Base-by-base conservation (phyloP, 2,888 invertebrate genomes). In the Drosophila ezoana region DNA sequence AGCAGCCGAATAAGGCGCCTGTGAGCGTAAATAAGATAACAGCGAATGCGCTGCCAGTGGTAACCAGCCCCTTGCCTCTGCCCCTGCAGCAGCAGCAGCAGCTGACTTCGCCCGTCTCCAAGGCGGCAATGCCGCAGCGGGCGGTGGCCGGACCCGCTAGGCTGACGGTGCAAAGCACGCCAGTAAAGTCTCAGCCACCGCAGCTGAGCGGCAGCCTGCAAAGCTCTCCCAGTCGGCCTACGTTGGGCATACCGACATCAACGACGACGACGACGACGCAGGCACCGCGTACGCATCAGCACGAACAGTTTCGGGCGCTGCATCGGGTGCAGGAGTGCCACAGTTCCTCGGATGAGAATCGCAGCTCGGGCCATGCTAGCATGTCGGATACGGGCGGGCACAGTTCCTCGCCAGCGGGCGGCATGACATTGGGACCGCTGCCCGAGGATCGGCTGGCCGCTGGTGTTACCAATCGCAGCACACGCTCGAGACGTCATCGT, bases 351-450 rank as follows among this genome's bases (percentile, higher is more conserved):
- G 97, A 97, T 89, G 97, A 97, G 92, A 97, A 97, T 92, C 93
- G 97, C 37, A 97, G 97, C n/a, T 97, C 97, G 1, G 97, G 97
- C 0, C 97, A 97, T 92, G 97, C 97, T 8, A 97, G 97, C 85
- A 97, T 97, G 97, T 97, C 97, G n/a, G 97, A 97, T 91, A 96
- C 96, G 54, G 96, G 97, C 3, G 95, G 95, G 23, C 94, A 94
- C 64, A 94, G 94, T 79, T 94, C 94, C 45, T 94, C 94, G 5
- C 93, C 94, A 33, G 92, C 92, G 0, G 93, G 93, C 38, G 92
- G 93, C 35, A 92, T 64, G 76, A 91, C 92, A 51, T 64, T 93
- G 88, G 90, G 94, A 80, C 92, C 93, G 86, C 80, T 94, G 92
- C 86, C 93, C 58, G 92, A 95, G 91, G 96, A 94, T 92, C 94